A percentile compares a stretch with the other conserved stretches of the same genome.
These are phyloP conservation scores for Caenorhabditis inopinata DNA, from an alignment of 1,140 invertebrate species.

Conservation along the genomic window DNA sequence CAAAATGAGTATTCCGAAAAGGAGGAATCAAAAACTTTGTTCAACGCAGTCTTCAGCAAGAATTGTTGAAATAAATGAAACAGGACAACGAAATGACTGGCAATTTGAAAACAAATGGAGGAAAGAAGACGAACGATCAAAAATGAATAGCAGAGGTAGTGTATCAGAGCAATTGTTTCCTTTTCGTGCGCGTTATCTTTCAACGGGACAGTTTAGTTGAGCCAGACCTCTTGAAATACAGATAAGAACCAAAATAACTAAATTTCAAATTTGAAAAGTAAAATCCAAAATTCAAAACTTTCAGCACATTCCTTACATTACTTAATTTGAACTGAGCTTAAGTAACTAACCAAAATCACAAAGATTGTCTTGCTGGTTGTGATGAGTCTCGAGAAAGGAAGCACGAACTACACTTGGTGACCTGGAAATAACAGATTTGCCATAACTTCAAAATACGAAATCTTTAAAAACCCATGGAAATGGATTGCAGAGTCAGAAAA, in stretches of 20 bases:
- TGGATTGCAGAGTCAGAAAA: too few species aligned
- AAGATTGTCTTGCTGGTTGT: conserved; percentile 19
- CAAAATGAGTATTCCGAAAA: too few species aligned
- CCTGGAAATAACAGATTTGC: too few species aligned
- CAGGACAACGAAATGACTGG: conserved; percentile 5
- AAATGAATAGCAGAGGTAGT: not conserved
- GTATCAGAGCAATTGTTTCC: not conserved
- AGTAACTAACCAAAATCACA: conserved; percentile 4
- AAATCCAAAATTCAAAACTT: not conserved
- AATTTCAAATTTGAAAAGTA: too few species aligned
- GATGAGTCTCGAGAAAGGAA: conserved; percentile 12
- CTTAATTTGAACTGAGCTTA: too few species aligned
- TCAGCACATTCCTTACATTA: too few species aligned
- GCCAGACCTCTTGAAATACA: not conserved
- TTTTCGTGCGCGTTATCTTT: not conserved
- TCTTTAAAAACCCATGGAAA: too few species aligned
- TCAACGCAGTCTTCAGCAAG: too few species aligned
- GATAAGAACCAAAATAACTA: not conserved
- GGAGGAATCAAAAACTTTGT: too few species aligned
- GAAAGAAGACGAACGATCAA: not conserved
- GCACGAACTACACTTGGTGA: conserved; percentile 12
- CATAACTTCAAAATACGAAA: too few species aligned
- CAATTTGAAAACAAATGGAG: not conserved
- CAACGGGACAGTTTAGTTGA: not conserved
- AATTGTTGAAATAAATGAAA: not conserved